Evolutionary conservation across 1,140 invertebrate genomes (phyloP), one percentile per base, ranked within the genome.

Genomic region (Teleogryllus occipitalis): DNA sequence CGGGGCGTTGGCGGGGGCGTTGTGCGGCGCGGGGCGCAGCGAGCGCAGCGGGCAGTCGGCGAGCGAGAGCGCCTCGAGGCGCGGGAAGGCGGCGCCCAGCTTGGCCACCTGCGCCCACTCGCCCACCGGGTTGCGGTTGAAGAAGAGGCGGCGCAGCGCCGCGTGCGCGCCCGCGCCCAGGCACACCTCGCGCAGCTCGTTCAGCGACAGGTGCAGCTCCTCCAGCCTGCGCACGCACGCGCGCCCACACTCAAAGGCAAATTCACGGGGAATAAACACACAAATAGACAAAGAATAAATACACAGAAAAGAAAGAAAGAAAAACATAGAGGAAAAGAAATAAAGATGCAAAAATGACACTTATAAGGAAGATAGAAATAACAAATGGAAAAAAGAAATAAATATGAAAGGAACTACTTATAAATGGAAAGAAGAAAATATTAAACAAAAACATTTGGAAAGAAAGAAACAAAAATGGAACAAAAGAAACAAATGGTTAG

Each of bases 151-250:
- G 84, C 92, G 93, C 15, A 95, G 83, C 72, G 77, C 47, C 46
- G 14, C 22, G 21, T 82, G 79, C 84, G 85, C 10, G 81, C 83
- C 81, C 46, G 82, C 80, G 8, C 76, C 74, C 86, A 92, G 81
- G n/a, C 92, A 89, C 4, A 97, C 92, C 80, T 90, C 89, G 18
- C 89, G 89, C 85, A 96, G 97, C 82, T 96, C 92, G 85, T 96
- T 96, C 15, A 97, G 88, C 82, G 95, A 97, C 80, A 98, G 86
- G 86, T 98, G 96, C 47, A 98, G 88, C 86, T 98, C 96, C 88
- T 95, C 93, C 18, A 98, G 86, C 84, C 88, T 89, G 82, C 77
- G 84, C 27, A 5, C 27, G 22, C 74, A 75, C 4, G 2, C 22
- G 27, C 1, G 5, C 27, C 27, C 1, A 39, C 27, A 39, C n/a